Conservation (phyloP, 2,888 invertebrate species). For the Morinoia aosen region DNA sequence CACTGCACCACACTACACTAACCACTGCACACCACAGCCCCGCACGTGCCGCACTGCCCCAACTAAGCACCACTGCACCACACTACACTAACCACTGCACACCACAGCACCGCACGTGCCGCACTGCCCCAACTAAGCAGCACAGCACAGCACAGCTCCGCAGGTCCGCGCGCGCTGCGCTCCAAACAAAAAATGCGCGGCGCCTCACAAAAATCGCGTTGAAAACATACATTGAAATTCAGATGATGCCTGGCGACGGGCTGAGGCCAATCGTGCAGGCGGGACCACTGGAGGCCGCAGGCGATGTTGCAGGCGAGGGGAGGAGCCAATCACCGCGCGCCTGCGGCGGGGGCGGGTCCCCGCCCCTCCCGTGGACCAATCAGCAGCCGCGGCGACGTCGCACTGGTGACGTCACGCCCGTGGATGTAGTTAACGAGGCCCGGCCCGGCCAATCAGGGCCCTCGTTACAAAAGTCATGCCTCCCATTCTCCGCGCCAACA, state of each 20-base stretch:
- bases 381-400: not conserved
- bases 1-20: not conserved
- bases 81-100: not conserved
- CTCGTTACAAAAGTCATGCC: conserved; percentile 53
- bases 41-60: too few relatives aligned
- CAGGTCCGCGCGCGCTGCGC: not conserved
- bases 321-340: not conserved
- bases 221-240: conserved; percentile 68
- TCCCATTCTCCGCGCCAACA: not conserved
- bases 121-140: not conserved
- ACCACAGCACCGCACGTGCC: not conserved
- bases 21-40: not conserved
- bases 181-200: conserved; percentile 53
- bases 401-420: not conserved
- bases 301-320: not conserved
- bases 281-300: not conserved
- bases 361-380: not conserved
- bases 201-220: conserved; percentile 66
- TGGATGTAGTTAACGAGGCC: conserved; percentile 18
- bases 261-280: conserved; percentile 60
- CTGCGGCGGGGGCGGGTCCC: not conserved
- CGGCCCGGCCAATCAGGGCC: conserved; percentile 23
- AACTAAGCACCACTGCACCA: not conserved
- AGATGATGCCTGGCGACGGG: conserved; percentile 66
- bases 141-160: not conserved